Evolutionary conservation across 2,113 vertebrate species (phyloP).

Genomic region (Daboia siamensis): DNA sequence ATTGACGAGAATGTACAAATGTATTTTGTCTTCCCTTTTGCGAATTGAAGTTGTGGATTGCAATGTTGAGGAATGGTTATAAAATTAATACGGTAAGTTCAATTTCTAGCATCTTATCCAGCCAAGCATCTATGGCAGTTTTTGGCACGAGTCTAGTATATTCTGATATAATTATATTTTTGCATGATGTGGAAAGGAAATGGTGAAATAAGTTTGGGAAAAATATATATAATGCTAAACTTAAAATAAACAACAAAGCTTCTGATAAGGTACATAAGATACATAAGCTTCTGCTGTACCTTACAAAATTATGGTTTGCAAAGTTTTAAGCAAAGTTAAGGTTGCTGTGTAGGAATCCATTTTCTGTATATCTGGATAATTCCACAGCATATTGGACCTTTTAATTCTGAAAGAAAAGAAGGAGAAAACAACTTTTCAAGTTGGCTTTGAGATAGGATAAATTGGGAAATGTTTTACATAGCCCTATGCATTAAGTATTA

Average conservation of each 20-base stretch:
- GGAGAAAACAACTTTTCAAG: slow-evolving; percentile 10
- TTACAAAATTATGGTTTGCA: slow-evolving; percentile 58
- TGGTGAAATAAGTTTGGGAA: background rate
- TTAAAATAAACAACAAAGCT: slow-evolving; percentile 32
- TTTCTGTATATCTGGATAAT: slow-evolving; percentile 49
- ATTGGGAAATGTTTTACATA: slow-evolving; percentile 52
- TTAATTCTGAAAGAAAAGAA: slow-evolving; percentile 24
- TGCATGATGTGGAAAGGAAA: rapidly evolving
- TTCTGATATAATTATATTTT: background rate
- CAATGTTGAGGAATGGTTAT: background rate
- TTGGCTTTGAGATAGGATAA: slow-evolving; percentile 48
- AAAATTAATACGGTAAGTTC: background rate
- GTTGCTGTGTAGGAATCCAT: slow-evolving; percentile 59
- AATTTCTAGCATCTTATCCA: background rate
- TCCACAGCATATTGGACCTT: slow-evolving; percentile 50
- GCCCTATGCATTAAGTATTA: background rate
- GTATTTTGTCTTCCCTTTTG: background rate
- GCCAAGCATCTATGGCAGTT: background rate
- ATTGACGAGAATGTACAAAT: background rate
- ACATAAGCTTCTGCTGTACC: slow-evolving; percentile 49
- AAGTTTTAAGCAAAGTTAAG: slow-evolving; percentile 53
- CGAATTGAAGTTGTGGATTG: background rate
- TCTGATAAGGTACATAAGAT: background rate
- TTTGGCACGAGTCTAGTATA: background rate
- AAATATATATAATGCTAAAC: slow-evolving; percentile 4